These are phyloP conservation scores for Hirundo rustica DNA, from an alignment of 2,797 vertebrate genomes.

Conservation along the genomic window DNA sequence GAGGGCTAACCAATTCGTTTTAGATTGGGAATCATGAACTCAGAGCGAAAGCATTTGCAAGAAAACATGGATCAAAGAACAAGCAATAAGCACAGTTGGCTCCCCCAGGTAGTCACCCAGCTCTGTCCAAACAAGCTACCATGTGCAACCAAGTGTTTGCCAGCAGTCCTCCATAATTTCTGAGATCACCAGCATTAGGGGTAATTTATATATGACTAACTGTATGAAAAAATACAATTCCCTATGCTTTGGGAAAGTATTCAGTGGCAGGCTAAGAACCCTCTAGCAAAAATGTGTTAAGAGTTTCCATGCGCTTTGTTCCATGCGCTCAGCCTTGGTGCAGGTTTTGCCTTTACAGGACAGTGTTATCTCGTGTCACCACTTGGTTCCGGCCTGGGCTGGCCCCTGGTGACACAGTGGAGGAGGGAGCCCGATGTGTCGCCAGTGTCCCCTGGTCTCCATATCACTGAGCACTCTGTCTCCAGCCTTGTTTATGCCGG, in stretches of 20 bases:
- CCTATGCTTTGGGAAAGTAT: not conserved
- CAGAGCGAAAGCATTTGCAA: not conserved
- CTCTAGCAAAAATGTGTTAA: not conserved
- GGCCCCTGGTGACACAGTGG: not conserved
- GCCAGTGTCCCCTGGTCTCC: not conserved
- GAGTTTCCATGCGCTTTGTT: conserved; percentile 42
- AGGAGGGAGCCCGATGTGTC: not conserved
- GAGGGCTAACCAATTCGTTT: not conserved
- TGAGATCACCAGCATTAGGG: not conserved
- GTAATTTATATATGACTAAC: not conserved
- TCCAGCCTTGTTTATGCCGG: not conserved
- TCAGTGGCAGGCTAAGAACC: not conserved
- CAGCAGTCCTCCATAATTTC: not conserved
- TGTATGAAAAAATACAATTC: not conserved
- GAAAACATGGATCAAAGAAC: not conserved
- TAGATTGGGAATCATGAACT: not conserved
- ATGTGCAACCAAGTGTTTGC: not conserved
- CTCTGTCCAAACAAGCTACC: not conserved
- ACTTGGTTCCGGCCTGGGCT: not conserved
- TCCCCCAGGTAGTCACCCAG: not conserved
- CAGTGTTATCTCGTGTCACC: conserved; percentile 42
- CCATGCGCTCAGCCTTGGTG: not conserved
- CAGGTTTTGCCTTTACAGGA: not conserved
- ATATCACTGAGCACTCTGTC: not conserved
- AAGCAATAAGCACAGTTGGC: not conserved